Base-by-base conservation (phyloP, 1,140 invertebrate genomes). In the Neelides sp. region DNA sequence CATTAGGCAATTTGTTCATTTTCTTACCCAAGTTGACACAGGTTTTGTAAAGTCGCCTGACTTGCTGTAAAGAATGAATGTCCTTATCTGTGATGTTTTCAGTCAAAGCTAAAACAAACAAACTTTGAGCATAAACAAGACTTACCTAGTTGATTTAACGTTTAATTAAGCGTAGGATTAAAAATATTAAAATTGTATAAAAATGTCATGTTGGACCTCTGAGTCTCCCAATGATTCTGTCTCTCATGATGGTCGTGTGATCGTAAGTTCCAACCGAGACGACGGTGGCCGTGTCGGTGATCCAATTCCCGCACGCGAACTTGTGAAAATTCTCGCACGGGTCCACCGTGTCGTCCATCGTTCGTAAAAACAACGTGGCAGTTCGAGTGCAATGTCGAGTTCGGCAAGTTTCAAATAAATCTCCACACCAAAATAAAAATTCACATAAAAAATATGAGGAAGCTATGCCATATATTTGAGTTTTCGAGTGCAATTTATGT, bases 281-380 rank as follows among this genome's bases (percentile, higher is more conserved):
- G n/a, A 52, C 52, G 7, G 48, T 35, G 3, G 52, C 52, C n/a
- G 54, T 68, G 34, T 69, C 59, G 39, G 62, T 63, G 28, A 68
- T 63, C 70, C 70, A 73, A 42, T 66, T 66, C 8, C 74, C 74
- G 59, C 75, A 76, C 2, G 75, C 71, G 50, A 71, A 76, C 36
- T 70, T 58, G 59, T 69, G 74, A 61, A 77, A 77, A 63, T 76
- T 68, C 3, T 68, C 65, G 61, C 74, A 75, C 0, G 74, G 75
- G 46, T 75, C 64, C 1, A 70, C 64, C 12, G 64, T 63, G 12
- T 55, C 57, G 55, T 73, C 72, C 66, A 73, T 69, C 24, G 54
- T 50, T 26, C 36, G 48, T 8, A 55, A 5, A 23, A 60, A 60
- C 1, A 60, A 20, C 1, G 51, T 60, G 10, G 58, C 54, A 5